phyloP scores from a whole-genome alignment of 2,113 vertebrate species.

The Oreotrochilus melanogaster region DNA sequence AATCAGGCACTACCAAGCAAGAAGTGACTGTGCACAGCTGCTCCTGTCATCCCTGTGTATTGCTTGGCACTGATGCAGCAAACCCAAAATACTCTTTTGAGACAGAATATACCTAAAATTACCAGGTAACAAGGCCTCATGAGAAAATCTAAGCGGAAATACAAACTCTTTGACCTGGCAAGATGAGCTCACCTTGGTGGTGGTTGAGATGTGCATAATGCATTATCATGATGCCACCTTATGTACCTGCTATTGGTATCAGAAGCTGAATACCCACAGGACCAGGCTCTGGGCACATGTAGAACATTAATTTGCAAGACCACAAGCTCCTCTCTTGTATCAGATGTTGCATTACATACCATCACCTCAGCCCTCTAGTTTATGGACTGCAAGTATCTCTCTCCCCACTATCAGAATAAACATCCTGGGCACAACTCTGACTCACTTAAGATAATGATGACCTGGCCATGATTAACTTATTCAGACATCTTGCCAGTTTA shows the following conservation, averaged over 20 bases:
- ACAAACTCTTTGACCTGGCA: not conserved
- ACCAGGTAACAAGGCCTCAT: not conserved
- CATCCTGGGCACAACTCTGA: constrained; percentile 20
- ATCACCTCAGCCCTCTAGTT: not conserved
- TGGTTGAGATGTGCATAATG: not conserved
- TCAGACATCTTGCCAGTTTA: constrained; percentile 39
- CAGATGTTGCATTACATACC: not conserved
- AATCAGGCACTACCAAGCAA: not conserved
- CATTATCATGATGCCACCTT: not conserved
- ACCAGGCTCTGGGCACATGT: not conserved
- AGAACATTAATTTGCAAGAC: not conserved
- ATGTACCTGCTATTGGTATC: not conserved
- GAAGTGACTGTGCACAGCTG: not conserved
- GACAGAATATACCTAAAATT: not conserved
- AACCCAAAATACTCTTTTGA: not conserved
- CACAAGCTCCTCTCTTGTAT: not conserved
- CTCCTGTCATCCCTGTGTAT: not conserved
- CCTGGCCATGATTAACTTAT: constrained; percentile 6
- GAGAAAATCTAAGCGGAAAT: not conserved
- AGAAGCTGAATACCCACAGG: not conserved
- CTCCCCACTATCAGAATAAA: constrained; percentile 43
- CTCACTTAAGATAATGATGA: constrained; percentile 50
- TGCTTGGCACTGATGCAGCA: not conserved
- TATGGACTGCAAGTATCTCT: not conserved
- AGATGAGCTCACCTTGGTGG: fast-evolving